A percentile compares a stretch with the other conserved stretches of the same genome.
Evolutionary conservation across 1,140 invertebrate genomes (phyloP).

Genomic region (Zaprionus kolodkinae): DNA sequence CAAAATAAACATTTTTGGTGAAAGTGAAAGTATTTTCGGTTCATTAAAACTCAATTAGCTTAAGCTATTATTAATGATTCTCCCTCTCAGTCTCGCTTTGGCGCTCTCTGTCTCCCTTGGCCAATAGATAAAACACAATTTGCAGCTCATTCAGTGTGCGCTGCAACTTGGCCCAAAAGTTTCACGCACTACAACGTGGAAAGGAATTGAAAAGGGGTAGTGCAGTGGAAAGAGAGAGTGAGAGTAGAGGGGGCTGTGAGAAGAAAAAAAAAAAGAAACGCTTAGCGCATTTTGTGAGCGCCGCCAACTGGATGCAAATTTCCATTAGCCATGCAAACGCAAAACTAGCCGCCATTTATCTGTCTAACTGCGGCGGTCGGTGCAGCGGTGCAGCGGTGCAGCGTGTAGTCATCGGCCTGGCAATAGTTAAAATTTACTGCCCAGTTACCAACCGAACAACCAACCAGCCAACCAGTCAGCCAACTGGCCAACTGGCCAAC

Average conservation of each 20-base stretch:
- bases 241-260: slow-evolving; percentile 4
- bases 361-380: slow-evolving; percentile 62
- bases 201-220: not conserved
- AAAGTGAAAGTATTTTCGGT: not conserved
- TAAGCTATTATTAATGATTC: slow-evolving; percentile 2
- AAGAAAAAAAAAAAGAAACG: slow-evolving; percentile 41
- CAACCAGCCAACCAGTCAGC: not conserved
- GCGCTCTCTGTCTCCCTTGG: not conserved
- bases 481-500: slow-evolving; percentile 14
- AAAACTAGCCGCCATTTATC: slow-evolving; percentile 81
- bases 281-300: slow-evolving; percentile 65
- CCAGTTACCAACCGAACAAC: slow-evolving; percentile 53
- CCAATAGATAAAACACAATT: slow-evolving; percentile 16
- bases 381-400: not conserved
- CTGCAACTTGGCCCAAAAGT: slow-evolving; percentile 24
- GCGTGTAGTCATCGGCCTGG: slow-evolving; percentile 51
- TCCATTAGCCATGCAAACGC: slow-evolving; percentile 81
- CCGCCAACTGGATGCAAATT: slow-evolving; percentile 79
- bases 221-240: not conserved
- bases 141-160: slow-evolving; percentile 35
- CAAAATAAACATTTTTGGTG: too few relatives aligned
- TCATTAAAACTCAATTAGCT: slow-evolving; percentile 3
- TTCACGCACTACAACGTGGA: slow-evolving; percentile 4
- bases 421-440: slow-evolving; percentile 81
- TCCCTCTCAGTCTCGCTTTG: not conserved